A percentile compares a stretch with the other conserved stretches of the same genome.
Evolutionary conservation across 2,888 invertebrate species (phyloP).

Genomic region (Dilophus febrilis): DNA sequence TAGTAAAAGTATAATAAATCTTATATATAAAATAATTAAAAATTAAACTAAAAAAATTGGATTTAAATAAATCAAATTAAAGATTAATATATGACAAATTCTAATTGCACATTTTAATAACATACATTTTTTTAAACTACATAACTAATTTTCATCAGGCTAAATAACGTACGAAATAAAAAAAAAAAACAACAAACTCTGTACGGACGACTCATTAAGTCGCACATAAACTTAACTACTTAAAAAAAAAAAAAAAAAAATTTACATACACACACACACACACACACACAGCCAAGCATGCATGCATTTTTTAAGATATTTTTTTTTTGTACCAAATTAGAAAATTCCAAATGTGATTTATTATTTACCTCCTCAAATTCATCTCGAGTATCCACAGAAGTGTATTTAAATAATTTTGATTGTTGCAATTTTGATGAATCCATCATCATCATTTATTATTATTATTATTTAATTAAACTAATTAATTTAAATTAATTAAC

Average conservation of each 20-base stretch:
- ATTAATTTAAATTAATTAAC: too few species aligned
- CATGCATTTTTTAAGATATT: slow-evolving; percentile 19
- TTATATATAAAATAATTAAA: too few species aligned
- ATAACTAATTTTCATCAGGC: too few species aligned
- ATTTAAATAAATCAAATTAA: too few species aligned
- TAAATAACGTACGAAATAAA: too few species aligned
- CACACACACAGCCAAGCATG: slow-evolving; percentile 23
- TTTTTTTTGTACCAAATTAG: slow-evolving; percentile 26
- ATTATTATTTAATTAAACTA: too few species aligned
- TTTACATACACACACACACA: slow-evolving; percentile 28
- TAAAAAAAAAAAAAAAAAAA: slow-evolving; percentile 28
- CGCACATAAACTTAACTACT: slow-evolving; percentile 28
- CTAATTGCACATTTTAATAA: too few species aligned
- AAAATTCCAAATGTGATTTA: slow-evolving; percentile 11
- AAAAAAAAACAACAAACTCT: slow-evolving; percentile 4
- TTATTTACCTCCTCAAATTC: slow-evolving; percentile 74
- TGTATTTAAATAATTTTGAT: slow-evolving; percentile 65
- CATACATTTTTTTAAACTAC: too few species aligned
- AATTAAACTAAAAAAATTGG: too few species aligned
- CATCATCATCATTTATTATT: slow-evolving; percentile 3
- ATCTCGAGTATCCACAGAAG: slow-evolving; percentile 74
- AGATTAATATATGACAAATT: too few species aligned
- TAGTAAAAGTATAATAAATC: too few species aligned
- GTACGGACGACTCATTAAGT: slow-evolving; percentile 11
- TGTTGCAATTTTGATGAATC: background rate